Percentiles rank a stretch among this genome's conserved stretches.
Evolutionary conservation across 2,888 invertebrate species (phyloP).

Genomic region (Koerneria pararmatus): DNA sequence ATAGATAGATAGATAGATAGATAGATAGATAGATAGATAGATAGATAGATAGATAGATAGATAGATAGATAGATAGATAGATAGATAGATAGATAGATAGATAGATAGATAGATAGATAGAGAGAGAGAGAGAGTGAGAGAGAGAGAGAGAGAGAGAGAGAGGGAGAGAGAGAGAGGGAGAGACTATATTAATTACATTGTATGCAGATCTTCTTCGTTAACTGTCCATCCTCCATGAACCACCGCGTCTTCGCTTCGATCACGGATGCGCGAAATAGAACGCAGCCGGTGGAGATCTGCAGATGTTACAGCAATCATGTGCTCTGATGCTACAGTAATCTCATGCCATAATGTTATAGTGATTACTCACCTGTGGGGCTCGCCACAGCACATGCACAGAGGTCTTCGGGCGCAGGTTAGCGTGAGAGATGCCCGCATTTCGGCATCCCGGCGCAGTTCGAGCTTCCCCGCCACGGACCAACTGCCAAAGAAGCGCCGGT

Average conservation of each 20-base stretch:
- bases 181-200: slow-evolving; percentile 33
- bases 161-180: no score
- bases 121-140: no score
- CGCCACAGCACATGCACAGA: slow-evolving; percentile 53
- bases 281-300: slow-evolving; percentile 45
- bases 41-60: no score
- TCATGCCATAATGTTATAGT: neutral
- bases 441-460: slow-evolving; percentile 56
- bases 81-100: no score
- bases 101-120: no score
- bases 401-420: slow-evolving; percentile 57
- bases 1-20: no score
- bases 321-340: slow-evolving; percentile 21
- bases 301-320: slow-evolving; percentile 7
- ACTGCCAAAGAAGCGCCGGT: slow-evolving; percentile 22
- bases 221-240: slow-evolving; percentile 55
- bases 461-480: slow-evolving; percentile 46
- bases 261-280: slow-evolving; percentile 55
- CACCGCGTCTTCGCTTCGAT: slow-evolving; percentile 57
- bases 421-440: slow-evolving; percentile 50
- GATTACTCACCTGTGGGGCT: slow-evolving; percentile 48
- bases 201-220: slow-evolving; percentile 54
- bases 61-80: no score
- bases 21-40: no score
- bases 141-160: no score